Evolutionary conservation across 2,888 invertebrate species (phyloP).

Genomic region (Hyppa rectilinea): DNA sequence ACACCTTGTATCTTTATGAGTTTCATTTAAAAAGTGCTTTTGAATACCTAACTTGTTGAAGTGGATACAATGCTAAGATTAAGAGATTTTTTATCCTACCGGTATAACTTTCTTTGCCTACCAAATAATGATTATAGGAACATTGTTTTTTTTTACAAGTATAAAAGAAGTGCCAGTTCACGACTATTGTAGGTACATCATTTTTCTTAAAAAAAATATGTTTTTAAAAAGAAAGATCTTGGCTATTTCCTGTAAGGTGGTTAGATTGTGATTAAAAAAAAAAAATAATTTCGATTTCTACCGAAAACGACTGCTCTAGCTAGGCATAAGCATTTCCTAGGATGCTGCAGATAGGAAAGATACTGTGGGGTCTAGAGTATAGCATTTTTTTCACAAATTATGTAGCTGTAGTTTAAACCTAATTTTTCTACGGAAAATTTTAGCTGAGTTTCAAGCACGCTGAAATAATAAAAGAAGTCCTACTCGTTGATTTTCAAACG

Average conservation of each 20-base stretch:
- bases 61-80: slow-evolving; percentile 58
- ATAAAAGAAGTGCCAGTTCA: not conserved
- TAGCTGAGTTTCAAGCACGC: too few species aligned
- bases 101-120: slow-evolving; percentile 15
- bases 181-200: not conserved
- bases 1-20: slow-evolving; percentile 84
- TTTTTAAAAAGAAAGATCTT: not conserved
- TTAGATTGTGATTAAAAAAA: not conserved
- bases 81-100: slow-evolving; percentile 12
- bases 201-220: not conserved
- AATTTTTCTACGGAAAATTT: not conserved
- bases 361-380: not conserved
- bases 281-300: not conserved
- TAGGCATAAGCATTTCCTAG: not conserved
- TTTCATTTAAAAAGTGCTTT: slow-evolving; percentile 79
- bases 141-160: not conserved
- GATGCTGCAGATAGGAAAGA: not conserved
- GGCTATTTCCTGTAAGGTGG: not conserved
- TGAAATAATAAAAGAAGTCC: not conserved
- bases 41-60: slow-evolving; percentile 71
- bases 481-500: not conserved
- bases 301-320: not conserved
- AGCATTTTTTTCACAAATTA: too few species aligned
- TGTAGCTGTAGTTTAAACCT: not conserved
- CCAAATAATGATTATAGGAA: slow-evolving; percentile 1